Conservation (phyloP, 2,888 invertebrate species). For the Dione vanillae region DNA sequence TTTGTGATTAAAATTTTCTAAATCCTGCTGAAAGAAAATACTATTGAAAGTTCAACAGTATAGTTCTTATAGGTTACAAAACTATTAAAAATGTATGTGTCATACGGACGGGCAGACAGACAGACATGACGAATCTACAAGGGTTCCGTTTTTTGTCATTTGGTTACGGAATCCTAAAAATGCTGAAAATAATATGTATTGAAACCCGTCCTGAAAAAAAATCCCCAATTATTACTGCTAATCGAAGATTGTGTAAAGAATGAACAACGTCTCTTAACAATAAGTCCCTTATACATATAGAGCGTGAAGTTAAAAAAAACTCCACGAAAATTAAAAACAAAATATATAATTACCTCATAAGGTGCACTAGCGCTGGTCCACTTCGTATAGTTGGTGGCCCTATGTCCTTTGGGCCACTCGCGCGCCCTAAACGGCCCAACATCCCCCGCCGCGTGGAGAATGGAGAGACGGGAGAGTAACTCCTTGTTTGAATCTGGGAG, state of each 20-base stretch:
- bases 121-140: too few relatives aligned
- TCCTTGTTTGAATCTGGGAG: conserved; percentile 91
- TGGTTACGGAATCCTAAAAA: too few relatives aligned
- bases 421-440: conserved; percentile 94
- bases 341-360: conserved; percentile 59
- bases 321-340: not conserved
- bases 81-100: too few relatives aligned
- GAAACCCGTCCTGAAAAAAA: too few relatives aligned
- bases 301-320: not conserved
- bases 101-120: too few relatives aligned
- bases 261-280: not conserved
- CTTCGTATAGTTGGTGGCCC: conserved; percentile 92
- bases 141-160: too few relatives aligned
- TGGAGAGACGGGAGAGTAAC: conserved; percentile 87
- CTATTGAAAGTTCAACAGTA: too few relatives aligned
- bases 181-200: too few relatives aligned
- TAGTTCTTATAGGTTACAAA: too few relatives aligned
- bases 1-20: too few relatives aligned
- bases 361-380: conserved; percentile 92
- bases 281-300: not conserved
- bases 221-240: too few relatives aligned
- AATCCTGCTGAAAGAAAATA: too few relatives aligned
- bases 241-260: not conserved
- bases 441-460: conserved; percentile 73
- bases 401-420: conserved; percentile 95